A percentile compares a stretch with the other conserved stretches of the same genome.
These are phyloP conservation scores for Agonum fuliginosum DNA, from an alignment of 2,888 invertebrate genomes.

Conservation along the genomic window DNA sequence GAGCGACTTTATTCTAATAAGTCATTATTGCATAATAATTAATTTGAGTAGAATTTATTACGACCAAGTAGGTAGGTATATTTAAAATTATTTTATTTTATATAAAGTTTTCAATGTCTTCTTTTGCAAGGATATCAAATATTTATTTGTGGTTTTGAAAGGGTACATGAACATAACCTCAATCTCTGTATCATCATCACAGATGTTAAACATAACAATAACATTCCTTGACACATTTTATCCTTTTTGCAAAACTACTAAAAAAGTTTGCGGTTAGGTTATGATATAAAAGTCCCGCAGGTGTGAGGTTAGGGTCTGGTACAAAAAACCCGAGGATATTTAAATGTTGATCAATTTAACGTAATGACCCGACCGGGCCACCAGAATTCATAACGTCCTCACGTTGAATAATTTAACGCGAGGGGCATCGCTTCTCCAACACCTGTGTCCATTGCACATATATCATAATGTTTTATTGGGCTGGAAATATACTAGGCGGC, in stretches of 20 bases:
- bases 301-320: constrained; percentile 5
- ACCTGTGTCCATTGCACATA: constrained; percentile 69
- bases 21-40: too few relatives aligned
- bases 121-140: too few relatives aligned
- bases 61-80: too few relatives aligned
- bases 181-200: constrained; percentile 5
- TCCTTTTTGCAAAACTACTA: constrained; percentile 17
- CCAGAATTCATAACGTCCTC: constrained; percentile 42
- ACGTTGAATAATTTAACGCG: constrained; percentile 41
- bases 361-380: constrained; percentile 39
- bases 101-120: too few relatives aligned
- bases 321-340: constrained; percentile 33
- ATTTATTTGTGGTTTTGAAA: too few relatives aligned
- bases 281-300: constrained; percentile 22
- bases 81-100: too few relatives aligned
- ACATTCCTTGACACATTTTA: constrained; percentile 21
- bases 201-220: constrained; percentile 30
- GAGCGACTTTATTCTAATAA: too few relatives aligned
- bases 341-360: constrained; percentile 59
- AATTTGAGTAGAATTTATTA: too few relatives aligned
- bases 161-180: background rate
- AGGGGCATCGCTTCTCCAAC: constrained; percentile 63
- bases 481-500: constrained; percentile 67
- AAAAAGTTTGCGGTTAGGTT: constrained; percentile 2
- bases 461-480: constrained; percentile 70